Base-by-base conservation (phyloP, 1,140 invertebrate genomes). In the Geopemphigus sp. region DNA sequence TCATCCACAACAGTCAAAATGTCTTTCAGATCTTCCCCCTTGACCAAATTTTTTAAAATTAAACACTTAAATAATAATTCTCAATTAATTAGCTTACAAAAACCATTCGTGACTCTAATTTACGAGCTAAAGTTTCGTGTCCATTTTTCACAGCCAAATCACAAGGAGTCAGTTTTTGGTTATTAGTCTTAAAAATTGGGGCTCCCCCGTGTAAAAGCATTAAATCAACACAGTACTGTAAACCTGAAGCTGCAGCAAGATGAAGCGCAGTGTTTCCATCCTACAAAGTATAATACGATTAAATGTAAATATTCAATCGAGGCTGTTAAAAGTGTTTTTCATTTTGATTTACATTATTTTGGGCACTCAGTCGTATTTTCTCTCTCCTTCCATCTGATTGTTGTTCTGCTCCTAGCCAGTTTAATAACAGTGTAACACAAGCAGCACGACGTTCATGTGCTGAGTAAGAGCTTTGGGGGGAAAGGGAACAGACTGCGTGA, bases 41-140 rank as follows among this genome's bases (percentile, higher is more conserved):
- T 81, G n/a, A n/a, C 29, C 47, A 64, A 70, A 57, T 24, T n/a
- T 10, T 53, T 22, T 22, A 8, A 26, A 8, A 22, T 80, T 15
- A 80, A 54, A 47, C 29, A 29, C 17, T 24, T 56, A 47, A 22
- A 54, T 50, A 26, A 54, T 50, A 26, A 54, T 19, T 68, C 1
- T 76, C 6, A 17, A 81, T 32, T 45, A 39, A 11, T 1, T 10
- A 22, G 87, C 89, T 89, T 86, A 90, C 90, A 86, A 92, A 92
- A 78, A 92, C 89, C 89, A 92, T 92, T 83, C 89, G 89, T 19
- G 89, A 90, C 84, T 92, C 91, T 17, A 92, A 83, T 83, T 89
- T 88, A 12, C 88, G 84, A n/a, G 90, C 90, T 81, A 92, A 90
- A 68, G 89, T 87, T 82, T 88, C 87, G 84, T 90, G 87, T 8